These are phyloP conservation scores for Amniataba percoides DNA, from an alignment of 2,797 vertebrate species.

Conservation along the genomic window DNA sequence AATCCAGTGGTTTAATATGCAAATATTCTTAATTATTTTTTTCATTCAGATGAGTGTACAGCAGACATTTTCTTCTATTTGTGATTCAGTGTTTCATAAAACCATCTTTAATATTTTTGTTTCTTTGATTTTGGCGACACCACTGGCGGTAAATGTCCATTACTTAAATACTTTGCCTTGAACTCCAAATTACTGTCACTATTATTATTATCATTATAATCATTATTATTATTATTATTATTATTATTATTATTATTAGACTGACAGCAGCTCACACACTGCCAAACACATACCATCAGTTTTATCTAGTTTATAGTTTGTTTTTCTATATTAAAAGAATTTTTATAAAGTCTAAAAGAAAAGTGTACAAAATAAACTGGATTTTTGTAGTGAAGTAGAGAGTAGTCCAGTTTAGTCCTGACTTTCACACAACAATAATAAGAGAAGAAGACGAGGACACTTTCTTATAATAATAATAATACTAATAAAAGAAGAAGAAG, in stretches of 20 bases:
- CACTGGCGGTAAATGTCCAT: background rate
- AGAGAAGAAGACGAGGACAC: no score
- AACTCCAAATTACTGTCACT: background rate
- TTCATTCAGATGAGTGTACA: background rate
- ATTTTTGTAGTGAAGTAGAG: no score
- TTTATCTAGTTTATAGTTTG: background rate
- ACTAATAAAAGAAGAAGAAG: no score
- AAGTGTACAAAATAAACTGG: background rate
- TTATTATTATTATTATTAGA: background rate
- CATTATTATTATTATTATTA: no score
- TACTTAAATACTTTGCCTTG: background rate
- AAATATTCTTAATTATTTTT: background rate
- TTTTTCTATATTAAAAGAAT: no score
- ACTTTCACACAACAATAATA: background rate
- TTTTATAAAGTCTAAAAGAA: no score
- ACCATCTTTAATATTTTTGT: background rate
- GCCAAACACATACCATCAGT: background rate
- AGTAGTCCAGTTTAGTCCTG: background rate
- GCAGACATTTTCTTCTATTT: rapidly evolving
- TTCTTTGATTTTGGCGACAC: constrained; percentile 17
- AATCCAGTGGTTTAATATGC: background rate
- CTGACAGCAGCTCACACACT: background rate
- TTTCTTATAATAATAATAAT: no score
- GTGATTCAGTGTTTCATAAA: background rate
- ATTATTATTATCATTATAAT: no score